Evolutionary conservation across 2,113 vertebrate genomes (phyloP), one percentile per base, ranked within the genome.

Genomic region (Epinephelus cyanopodus): DNA sequence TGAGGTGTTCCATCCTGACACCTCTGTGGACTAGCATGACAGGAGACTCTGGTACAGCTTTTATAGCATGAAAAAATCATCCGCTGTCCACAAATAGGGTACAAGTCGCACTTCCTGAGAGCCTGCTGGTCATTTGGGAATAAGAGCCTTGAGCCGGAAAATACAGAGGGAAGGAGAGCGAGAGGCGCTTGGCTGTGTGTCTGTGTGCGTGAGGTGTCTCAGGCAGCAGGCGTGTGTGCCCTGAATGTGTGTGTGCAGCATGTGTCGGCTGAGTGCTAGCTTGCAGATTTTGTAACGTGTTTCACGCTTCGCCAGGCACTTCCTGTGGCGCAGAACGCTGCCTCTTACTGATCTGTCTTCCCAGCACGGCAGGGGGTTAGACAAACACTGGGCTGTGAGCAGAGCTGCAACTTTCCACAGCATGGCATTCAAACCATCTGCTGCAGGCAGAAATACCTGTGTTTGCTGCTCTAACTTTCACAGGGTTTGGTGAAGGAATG

Each of bases 31-130:
- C 61, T 1, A 74, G 73, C 77, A 77, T 54, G 81, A 83, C 69
- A 82, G 74, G 39, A 64, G 67, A 82, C 48, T 74, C 45, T 37
- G 72, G 82, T 63, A 50, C 77, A 86, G 91, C 91, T 94, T 95
- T 94, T 92, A 95, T 72, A 85, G 71, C 89, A 94, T 93, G 76
- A 94, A 95, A 94, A 89, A 94, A 92, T 92, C 23, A 95, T 93
- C 68, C 27, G 3, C 86, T 37, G 56, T 79, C 87, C 83, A 85
- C 82, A 89, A 93, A 93, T 80, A 88, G 85, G 77, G 57, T 81
- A 61, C n/a, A 9, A 74, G 81, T 79, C 48, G 10, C 74, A 85
- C 87, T 80, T 89, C 65, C 76, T 84, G 74, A 92, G 74, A 93
- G 87, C 82, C 70, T 42, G 70, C 61, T 27, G 5, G 83, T 90